A percentile compares a stretch with the other conserved stretches of the same genome.
Evolutionary conservation across 2,888 invertebrate genomes (phyloP).

Genomic region (Junonia oenone): DNA sequence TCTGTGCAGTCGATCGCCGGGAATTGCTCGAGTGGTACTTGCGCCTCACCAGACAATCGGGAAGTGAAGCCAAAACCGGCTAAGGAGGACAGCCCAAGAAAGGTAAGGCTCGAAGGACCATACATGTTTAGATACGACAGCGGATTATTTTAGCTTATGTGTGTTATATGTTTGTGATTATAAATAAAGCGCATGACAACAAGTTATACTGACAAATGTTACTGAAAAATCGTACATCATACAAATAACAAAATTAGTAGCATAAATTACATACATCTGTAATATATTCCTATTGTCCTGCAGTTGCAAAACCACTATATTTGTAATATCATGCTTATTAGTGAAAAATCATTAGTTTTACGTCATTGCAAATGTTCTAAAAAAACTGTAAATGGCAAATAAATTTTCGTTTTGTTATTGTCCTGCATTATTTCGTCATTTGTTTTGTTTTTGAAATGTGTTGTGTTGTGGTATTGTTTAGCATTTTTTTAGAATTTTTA

Average conservation of each 20-base stretch:
- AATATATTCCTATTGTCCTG: too few relatives aligned
- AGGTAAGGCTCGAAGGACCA: slow-evolving; percentile 26
- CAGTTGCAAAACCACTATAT: too few relatives aligned
- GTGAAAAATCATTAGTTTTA: neutral
- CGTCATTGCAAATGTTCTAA: neutral
- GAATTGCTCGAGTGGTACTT: slow-evolving; percentile 34
- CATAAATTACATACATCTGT: too few relatives aligned
- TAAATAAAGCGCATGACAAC: neutral
- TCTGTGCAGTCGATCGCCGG: slow-evolving; percentile 45
- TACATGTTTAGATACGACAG: neutral
- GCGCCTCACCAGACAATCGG: slow-evolving; percentile 36
- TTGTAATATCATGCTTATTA: neutral
- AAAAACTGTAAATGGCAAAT: neutral
- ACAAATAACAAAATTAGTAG: too few relatives aligned
- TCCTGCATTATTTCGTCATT: slow-evolving; percentile 1
- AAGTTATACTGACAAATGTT: neutral
- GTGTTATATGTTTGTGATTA: neutral
- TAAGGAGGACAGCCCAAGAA: slow-evolving; percentile 28
- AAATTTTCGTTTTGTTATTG: slow-evolving; percentile 7
- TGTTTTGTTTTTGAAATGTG: neutral
- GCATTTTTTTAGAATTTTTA: too few relatives aligned
- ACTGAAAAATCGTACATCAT: too few relatives aligned
- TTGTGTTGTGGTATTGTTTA: neutral
- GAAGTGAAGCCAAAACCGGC: slow-evolving; percentile 35
- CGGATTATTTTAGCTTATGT: neutral